A percentile compares a stretch with the other conserved stretches of the same genome.
Conservation (phyloP, 2,888 invertebrate species). For the Drosophila borealis region DNA sequence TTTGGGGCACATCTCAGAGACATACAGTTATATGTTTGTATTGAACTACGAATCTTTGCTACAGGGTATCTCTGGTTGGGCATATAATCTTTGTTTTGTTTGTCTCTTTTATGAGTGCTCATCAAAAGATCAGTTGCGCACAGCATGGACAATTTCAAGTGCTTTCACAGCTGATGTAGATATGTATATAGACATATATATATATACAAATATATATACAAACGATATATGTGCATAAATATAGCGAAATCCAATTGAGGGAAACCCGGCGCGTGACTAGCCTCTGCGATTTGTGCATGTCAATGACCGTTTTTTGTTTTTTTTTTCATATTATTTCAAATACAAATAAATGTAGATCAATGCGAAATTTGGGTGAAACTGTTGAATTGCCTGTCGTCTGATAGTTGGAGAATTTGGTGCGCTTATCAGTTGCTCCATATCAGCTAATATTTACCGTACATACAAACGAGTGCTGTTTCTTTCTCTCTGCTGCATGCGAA, state of each 20-base stretch:
- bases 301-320: conserved; percentile 59
- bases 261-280: conserved; percentile 70
- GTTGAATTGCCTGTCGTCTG: background rate
- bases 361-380: conserved; percentile 39
- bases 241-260: conserved; percentile 33
- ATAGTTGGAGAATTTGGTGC: conserved; percentile 5
- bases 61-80: background rate
- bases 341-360: conserved; percentile 10
- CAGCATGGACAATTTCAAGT: conserved; percentile 37
- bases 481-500: background rate
- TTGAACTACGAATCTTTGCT: no score
- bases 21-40: no score
- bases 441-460: conserved; percentile 46
- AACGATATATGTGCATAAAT: conserved; percentile 15
- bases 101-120: conserved; percentile 20
- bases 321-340: conserved; percentile 8
- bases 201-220: conserved; percentile 1
- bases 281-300: conserved; percentile 56
- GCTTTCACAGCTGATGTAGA: conserved; percentile 31
- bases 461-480: conserved; percentile 31
- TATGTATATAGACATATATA: background rate
- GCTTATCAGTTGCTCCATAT: conserved; percentile 51
- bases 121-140: conserved; percentile 29
- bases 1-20: no score
- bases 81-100: background rate